Evolutionary conservation across 2,888 invertebrate genomes (phyloP), one percentile per base, ranked within the genome.

Genomic region (Tipula vernalis): DNA sequence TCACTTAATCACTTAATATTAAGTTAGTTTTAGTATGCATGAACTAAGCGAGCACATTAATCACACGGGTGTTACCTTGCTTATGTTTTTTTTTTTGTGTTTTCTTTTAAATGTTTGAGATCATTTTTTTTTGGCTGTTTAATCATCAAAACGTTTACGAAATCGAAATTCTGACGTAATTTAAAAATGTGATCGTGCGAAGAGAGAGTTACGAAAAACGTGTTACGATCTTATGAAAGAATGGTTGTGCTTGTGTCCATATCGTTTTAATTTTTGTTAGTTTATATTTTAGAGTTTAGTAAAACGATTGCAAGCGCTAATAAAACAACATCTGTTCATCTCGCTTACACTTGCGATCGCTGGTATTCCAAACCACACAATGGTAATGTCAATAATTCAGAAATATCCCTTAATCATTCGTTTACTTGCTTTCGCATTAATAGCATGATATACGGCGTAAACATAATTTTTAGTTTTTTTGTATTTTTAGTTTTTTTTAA

Each of bases 331-430:
- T 71, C 28, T 71, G 71, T 71, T 71, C 71, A 71, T 71, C 71
- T 71, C 71, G 71, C 71, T 71, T 71, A 71, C 71, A 28, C 71
- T 71, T 71, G 71, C 71, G 71, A 71, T 71, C 71, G 71, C 71
- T 71, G 71, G 71, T 71, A 71, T 71, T 71, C 71, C 71, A 71
- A 71, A 71, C 71, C 71, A 71, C 28, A 71, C 28, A 71, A 71
- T 71, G 71, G 71, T 71, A 71, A 71, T 71, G 71, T 71, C 71
- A 71, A 71, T 71, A 71, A 71, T 71, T 71, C 71, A 71, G 71
- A 71, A 71, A 71, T 71, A 71, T 71, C 71, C 71, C 71, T 71
- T 71, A 71, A 71, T 71, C 71, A 71, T 71, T 71, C 71, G 71
- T 71, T 71, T 71, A 71, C 71, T 71, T 71, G 71, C 71, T 71